Evolutionary conservation across 2,888 invertebrate species (phyloP).

Genomic region (Nomada lathburiana): DNA sequence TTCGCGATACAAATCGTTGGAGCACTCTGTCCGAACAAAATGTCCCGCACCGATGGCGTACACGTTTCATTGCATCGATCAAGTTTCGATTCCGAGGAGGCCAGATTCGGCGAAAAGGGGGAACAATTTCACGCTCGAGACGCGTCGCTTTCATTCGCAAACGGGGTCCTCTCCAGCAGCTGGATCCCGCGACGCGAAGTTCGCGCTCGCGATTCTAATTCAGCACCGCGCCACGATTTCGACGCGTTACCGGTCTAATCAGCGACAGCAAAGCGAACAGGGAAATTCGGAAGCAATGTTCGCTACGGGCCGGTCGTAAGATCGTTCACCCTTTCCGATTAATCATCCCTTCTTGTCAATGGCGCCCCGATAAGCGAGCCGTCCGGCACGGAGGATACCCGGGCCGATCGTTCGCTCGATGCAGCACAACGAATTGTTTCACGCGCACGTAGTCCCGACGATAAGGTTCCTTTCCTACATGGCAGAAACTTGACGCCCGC

Average conservation of each 20-base stretch:
- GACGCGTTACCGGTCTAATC: conserved; percentile 19
- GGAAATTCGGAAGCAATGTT: conserved; percentile 36
- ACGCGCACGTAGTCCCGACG: background rate
- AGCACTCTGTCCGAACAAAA: background rate
- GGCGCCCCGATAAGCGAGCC: background rate
- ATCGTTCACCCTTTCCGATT: conserved; percentile 28
- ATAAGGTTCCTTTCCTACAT: too few species aligned
- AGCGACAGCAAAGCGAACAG: conserved; percentile 23
- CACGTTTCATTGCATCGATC: too few species aligned
- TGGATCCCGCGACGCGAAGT: conserved; percentile 13
- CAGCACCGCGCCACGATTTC: conserved; percentile 21
- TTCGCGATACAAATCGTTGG: background rate
- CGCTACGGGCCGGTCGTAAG: conserved; percentile 8
- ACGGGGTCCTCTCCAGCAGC: background rate
- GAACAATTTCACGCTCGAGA: too few species aligned
- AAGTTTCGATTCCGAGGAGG: background rate
- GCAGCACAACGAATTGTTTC: too few species aligned
- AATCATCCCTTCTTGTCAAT: conserved; percentile 1
- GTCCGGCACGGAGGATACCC: background rate
- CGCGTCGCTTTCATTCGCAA: background rate
- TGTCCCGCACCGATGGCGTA: too few species aligned
- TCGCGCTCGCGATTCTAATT: conserved; percentile 40
- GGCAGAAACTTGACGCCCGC: conserved; percentile 1
- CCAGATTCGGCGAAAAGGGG: background rate
- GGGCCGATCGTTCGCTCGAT: background rate